Evolutionary conservation across 1,140 invertebrate species (phyloP), one percentile per base, ranked within the genome.

Genomic region (Eumeta japonica): DNA sequence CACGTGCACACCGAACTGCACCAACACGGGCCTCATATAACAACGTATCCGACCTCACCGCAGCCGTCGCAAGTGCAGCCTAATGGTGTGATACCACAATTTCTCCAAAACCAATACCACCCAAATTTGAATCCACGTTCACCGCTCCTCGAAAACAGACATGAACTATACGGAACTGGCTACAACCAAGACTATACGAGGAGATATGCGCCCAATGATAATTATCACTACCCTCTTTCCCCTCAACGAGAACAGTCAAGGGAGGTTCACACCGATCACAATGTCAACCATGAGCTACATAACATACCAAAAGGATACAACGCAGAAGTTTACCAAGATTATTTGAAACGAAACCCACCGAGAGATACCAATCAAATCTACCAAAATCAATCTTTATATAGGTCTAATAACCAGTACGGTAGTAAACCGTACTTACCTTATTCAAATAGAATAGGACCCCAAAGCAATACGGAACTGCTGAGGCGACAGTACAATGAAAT

Each of bases 401-500:
- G 57, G 39, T 57, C 65, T 51, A 72, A 73, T 48, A 73, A 68
- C 49, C 66, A 74, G 35, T 68, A 71, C 32, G 63, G 63, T 48
- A 61, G 62, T 1, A 71, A 74, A 45, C 70, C 65, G 35, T 76
- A 76, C 44, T 53, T 74, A 34, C 72, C 72, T 16, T 75, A 75
- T 49, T 68, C 70, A 5, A 76, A 57, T 60, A 62, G 72, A 55
- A 70, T 74, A 58, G 77, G 64, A 38, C 60, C 62, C 10, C 70
- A 73, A 17, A 76, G 79, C 58, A 78, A 79, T 13, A 78, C 79
- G 4, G 77, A 78, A 30, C 52, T 79, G 19, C 56, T 81, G 43
- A 65, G 79, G 47, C 64, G 73, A 29, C 79, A 81, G 44, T 82
- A 81, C 38, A 80, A 80, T 43, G 79, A 81, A 54, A 58, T 82